Base-by-base conservation (phyloP, 2,888 invertebrate species). In the Scaptomyza flava region DNA sequence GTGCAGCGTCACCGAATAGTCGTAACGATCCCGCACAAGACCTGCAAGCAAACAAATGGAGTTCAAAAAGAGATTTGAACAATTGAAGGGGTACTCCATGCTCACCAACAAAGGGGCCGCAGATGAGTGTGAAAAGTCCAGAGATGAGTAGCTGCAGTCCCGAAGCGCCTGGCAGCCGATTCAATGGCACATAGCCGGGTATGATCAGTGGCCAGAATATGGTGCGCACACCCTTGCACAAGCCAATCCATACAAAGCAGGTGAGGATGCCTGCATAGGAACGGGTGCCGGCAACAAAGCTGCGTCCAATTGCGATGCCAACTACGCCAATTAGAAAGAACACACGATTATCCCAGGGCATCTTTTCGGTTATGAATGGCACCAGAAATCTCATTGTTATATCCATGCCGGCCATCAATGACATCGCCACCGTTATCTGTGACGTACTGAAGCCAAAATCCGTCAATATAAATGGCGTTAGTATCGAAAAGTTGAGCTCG, bases 151-250 rank as follows among this genome's bases (percentile, higher is more conserved):
- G 90, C 85, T 95, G 95, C 48, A 96, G 91, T 0, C 96, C 96
- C 0, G 95, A 93, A 3, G 96, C 96, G 9, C 95, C 95, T 0
- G 96, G 95, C 64, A 96, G 88, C 63, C 95, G 94, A 69, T 94
- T 94, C 12, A 96, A 87, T 0, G 95, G 94, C 43, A 96, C 95
- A 84, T 96, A 94, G 0, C 94, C 94, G 3, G 96, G 95, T 79
- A 96, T 95, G 11, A 95, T 95, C 5, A 96, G 90, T 0, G 95
- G 95, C 94, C 96, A 95, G 82, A 96, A 96, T 6, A 96, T 95
- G 5, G 96, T 96, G 59, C 95, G 92, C 1, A 96, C 90, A 0
- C 95, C 96, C 91, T 96, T 96, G 20, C 95, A 95, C 63, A 94
- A 93, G 0, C 96, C 96, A 69, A 96, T 94, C 72, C 95, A 93